A percentile compares a stretch with the other conserved stretches of the same genome.
These are phyloP conservation scores for Sebastes schlegelii DNA, from an alignment of 2,113 vertebrate species.

Conservation along the genomic window DNA sequence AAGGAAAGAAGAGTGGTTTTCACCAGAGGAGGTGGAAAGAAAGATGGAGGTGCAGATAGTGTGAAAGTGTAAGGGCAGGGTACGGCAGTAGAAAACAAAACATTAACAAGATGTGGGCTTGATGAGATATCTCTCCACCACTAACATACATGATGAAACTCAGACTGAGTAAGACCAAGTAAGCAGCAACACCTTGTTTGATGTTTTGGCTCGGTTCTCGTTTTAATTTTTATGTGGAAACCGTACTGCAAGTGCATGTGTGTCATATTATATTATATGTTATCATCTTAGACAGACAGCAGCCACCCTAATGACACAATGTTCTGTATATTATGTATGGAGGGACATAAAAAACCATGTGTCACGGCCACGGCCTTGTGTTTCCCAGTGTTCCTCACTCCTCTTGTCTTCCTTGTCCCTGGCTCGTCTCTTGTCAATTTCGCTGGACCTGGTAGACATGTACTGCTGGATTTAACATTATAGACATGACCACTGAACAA, in stretches of 20 bases:
- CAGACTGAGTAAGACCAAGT: neutral
- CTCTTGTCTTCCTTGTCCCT: neutral
- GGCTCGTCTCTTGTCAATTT: too few species aligned
- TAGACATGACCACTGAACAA: too few species aligned
- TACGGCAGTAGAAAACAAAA: neutral
- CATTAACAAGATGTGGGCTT: neutral
- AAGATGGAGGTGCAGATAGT: neutral
- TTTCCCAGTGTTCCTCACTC: neutral
- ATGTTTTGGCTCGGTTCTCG: slow-evolving; percentile 7
- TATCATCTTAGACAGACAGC: neutral
- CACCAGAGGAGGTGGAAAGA: neutral
- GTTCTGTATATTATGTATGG: neutral
- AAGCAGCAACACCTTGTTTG: slow-evolving; percentile 16
- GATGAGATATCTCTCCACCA: neutral
- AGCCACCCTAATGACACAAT: neutral
- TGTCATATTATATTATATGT: too few species aligned
- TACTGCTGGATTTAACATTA: too few species aligned
- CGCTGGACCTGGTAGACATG: too few species aligned
- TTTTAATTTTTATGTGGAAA: neutral
- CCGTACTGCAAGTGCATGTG: neutral
- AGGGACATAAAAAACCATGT: neutral
- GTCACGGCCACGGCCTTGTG: too few species aligned
- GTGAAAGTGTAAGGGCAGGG: neutral
- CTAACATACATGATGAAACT: neutral
- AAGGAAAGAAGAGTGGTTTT: neutral